phyloP scores from a whole-genome alignment of 2,888 invertebrate species.

The Eristalinus sepulchralis region DNA sequence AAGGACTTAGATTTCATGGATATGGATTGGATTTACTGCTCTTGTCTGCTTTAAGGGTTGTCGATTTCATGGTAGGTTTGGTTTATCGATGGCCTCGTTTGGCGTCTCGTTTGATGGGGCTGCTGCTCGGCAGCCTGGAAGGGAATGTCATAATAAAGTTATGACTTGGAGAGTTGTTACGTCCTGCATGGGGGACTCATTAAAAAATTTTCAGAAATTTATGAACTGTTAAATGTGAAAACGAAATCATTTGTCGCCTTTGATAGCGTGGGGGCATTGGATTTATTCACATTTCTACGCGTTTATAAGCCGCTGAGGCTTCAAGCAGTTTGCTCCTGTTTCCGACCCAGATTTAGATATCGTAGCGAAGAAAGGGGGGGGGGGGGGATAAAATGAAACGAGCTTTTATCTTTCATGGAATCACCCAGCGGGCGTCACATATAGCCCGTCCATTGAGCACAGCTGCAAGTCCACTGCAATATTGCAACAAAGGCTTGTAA shows the following conservation, averaged over 20 bases:
- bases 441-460: no score
- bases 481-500: no score
- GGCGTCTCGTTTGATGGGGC: neutral
- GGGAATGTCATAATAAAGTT: neutral
- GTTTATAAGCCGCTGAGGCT: no score
- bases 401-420: no score
- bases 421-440: no score
- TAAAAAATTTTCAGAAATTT: neutral
- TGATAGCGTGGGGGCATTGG: neutral
- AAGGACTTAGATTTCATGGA: conserved; percentile 3
- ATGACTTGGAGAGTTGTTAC: neutral
- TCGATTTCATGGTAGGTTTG: conserved; percentile 5
- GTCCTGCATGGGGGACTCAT: neutral
- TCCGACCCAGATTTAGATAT: no score
- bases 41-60: neutral
- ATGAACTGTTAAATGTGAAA: neutral
- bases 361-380: no score
- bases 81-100: conserved; percentile 4
- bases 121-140: neutral
- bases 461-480: no score
- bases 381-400: no score
- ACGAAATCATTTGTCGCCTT: neutral
- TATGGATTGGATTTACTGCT: conserved; percentile 1
- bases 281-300: no score
- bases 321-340: no score